Conservation (phyloP, 2,888 invertebrate genomes). For the Drosophila anomelani region DNA sequence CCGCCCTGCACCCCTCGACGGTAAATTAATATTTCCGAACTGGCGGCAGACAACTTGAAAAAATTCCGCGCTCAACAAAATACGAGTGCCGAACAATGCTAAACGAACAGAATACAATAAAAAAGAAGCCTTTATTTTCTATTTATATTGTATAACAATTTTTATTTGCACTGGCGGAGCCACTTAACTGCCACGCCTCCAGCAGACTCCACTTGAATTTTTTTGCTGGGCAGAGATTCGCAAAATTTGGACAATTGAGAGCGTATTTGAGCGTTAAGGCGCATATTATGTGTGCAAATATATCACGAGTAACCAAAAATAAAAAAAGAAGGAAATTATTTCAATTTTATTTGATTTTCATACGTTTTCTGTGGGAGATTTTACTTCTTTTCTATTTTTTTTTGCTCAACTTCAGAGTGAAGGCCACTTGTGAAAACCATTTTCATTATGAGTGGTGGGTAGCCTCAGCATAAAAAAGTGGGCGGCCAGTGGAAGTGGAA, state of each 20-base stretch:
- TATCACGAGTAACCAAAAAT: conserved; percentile 45
- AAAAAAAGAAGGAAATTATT: conserved; percentile 48
- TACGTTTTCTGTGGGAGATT: conserved; percentile 20
- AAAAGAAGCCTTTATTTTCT: conserved; percentile 55
- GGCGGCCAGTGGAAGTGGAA: conserved; percentile 19
- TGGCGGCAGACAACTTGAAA: conserved; percentile 72
- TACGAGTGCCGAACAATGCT: conserved; percentile 37
- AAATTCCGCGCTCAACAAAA: conserved; percentile 50
- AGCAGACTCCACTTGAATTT: conserved; percentile 42
- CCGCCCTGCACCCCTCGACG: neutral
- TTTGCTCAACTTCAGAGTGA: conserved; percentile 33
- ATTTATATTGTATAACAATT: conserved; percentile 80
- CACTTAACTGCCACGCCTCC: conserved; percentile 62
- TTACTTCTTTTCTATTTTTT: conserved; percentile 8
- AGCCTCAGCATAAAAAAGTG: conserved; percentile 28
- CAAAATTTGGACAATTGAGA: conserved; percentile 78
- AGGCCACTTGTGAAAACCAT: conserved; percentile 74
- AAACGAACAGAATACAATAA: conserved; percentile 30
- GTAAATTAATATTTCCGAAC: conserved; percentile 65
- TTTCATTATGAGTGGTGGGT: conserved; percentile 73
- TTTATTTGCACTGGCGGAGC: conserved; percentile 67
- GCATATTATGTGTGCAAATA: conserved; percentile 79
- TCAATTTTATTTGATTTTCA: conserved; percentile 69
- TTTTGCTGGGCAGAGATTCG: conserved; percentile 14
- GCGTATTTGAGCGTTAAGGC: conserved; percentile 81